phyloP scores from a whole-genome alignment of 2,797 vertebrate genomes.

The Diplodus sargus region DNA sequence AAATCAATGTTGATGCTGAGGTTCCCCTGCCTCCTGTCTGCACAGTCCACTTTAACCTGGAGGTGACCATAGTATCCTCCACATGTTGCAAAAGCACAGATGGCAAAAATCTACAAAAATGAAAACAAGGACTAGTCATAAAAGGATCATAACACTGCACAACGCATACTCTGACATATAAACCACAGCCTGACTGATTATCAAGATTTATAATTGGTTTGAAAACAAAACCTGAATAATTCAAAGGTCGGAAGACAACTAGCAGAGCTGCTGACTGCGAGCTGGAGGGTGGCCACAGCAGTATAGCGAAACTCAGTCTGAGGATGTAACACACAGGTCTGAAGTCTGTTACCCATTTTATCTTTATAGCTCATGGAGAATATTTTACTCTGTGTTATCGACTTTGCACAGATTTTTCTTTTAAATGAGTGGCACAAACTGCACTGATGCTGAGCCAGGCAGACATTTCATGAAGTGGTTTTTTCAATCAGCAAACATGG shows the following conservation, averaged over 20 bases:
- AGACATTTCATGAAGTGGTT: background rate
- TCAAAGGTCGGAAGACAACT: constrained; percentile 76
- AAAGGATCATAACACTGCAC: constrained; percentile 27
- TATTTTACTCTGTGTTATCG: background rate
- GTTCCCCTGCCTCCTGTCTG: constrained; percentile 93
- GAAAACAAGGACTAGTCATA: constrained; percentile 47
- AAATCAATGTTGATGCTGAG: constrained; percentile 92
- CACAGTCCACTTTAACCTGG: constrained; percentile 96
- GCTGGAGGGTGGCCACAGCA: constrained; percentile 70
- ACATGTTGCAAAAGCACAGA: constrained; percentile 99
- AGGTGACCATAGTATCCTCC: constrained; percentile 97
- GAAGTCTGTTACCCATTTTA: background rate
- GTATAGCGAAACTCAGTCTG: constrained; percentile 46
- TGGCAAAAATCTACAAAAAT: constrained; percentile 93
- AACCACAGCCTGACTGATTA: constrained; percentile 52
- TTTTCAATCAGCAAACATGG: background rate
- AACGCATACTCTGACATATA: constrained; percentile 54
- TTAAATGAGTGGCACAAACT: constrained; percentile 11
- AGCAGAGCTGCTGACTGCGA: constrained; percentile 73
- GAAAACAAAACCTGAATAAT: constrained; percentile 82
- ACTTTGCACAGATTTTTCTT: constrained; percentile 10
- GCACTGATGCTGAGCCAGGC: background rate
- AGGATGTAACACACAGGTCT: constrained; percentile 18
- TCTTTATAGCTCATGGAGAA: background rate
- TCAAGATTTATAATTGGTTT: constrained; percentile 61